Conservation (phyloP, 23 tunicate species). For the Clavelina lepadiformis region DNA sequence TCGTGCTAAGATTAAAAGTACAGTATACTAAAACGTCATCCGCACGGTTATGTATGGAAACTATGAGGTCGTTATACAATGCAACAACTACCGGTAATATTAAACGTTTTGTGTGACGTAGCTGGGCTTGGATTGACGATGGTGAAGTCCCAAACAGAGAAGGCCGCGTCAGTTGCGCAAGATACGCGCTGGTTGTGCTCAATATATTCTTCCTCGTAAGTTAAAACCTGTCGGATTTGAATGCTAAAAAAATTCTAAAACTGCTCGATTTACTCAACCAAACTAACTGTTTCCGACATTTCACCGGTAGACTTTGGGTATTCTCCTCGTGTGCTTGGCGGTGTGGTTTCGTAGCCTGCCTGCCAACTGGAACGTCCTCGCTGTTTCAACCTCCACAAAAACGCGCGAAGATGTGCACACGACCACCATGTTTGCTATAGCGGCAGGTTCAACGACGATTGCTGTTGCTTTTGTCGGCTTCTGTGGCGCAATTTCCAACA, state of each 20-base stretch:
- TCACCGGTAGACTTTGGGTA: constrained; percentile 31
- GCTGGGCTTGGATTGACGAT: constrained; percentile 12
- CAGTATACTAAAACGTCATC: no score
- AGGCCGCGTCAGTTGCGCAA: constrained; percentile 47
- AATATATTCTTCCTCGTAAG: constrained; percentile 62
- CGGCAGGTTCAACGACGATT: constrained; percentile 28
- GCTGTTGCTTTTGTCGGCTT: constrained; percentile 53
- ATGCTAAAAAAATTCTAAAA: no score
- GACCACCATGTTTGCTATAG: constrained; percentile 13
- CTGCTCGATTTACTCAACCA: neutral
- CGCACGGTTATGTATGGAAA: no score
- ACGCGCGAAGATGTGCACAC: constrained; percentile 24
- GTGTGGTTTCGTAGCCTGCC: constrained; percentile 60
- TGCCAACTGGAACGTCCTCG: constrained; percentile 45
- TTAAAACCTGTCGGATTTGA: constrained; percentile 1
- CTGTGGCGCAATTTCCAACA: constrained; percentile 63
- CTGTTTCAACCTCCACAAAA: constrained; percentile 25
- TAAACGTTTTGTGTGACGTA: no score
- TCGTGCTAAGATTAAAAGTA: no score
- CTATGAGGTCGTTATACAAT: no score
- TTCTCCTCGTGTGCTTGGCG: constrained; percentile 31
- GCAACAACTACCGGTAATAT: no score
- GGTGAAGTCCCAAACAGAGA: constrained; percentile 12
- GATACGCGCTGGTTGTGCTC: constrained; percentile 54
- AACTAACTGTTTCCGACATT: neutral